Percentiles rank a stretch among this genome's conserved stretches.
Evolutionary conservation across 2,113 vertebrate genomes (phyloP).

Genomic region (Epinephelus moara): DNA sequence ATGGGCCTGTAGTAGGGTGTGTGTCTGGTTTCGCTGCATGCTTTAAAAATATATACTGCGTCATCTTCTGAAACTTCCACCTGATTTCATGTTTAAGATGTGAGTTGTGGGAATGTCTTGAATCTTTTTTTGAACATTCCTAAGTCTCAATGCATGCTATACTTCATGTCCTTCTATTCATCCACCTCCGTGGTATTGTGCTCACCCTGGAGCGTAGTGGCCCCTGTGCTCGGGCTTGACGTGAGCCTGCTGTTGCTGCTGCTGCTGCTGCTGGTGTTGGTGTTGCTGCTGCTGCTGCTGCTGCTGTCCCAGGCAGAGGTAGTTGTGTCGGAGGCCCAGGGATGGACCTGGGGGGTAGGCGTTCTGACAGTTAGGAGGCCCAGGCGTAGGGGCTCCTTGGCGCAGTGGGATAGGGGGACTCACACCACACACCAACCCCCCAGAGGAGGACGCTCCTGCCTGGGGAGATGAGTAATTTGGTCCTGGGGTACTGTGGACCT

Average conservation of each 20-base stretch:
- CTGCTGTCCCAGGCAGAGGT: conserved; percentile 88
- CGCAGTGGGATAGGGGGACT: conserved; percentile 84
- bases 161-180: conserved; percentile 2
- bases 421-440: conserved; percentile 85
- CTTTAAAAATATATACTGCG: not conserved
- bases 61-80: not conserved
- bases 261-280: conserved; percentile 73
- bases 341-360: conserved; percentile 84
- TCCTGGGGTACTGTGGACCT: conserved; percentile 88
- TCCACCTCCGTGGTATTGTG: not conserved
- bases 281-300: conserved; percentile 80
- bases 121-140: conserved; percentile 29
- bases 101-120: not conserved
- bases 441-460: conserved; percentile 83
- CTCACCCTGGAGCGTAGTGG: conserved; percentile 95
- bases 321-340: conserved; percentile 89
- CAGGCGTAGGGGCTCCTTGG: conserved; percentile 76
- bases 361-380: conserved; percentile 83
- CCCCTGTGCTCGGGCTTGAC: conserved; percentile 95
- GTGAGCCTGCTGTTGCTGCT: conserved; percentile 81
- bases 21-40: conserved; percentile 16
- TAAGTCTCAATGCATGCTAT: conserved; percentile 4
- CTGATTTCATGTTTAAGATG: conserved; percentile 11
- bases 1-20: conserved; percentile 34
- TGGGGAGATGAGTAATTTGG: conserved; percentile 85